Conservation (phyloP, 2,888 invertebrate species). For the Anodontia alba region DNA sequence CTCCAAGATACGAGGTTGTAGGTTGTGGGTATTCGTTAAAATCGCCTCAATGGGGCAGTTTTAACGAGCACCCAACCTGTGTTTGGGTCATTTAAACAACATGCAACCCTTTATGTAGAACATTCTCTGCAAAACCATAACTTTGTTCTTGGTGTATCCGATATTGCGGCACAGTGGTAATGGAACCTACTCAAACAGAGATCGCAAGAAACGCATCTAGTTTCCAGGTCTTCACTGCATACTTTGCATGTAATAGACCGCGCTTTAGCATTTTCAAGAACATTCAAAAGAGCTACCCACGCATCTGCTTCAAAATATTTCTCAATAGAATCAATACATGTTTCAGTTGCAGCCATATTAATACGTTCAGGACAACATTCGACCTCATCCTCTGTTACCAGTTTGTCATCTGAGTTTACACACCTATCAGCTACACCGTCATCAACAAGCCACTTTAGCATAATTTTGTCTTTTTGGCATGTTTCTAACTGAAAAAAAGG, state of each 20-base stretch:
- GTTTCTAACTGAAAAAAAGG: conserved; percentile 7
- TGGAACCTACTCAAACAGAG: conserved; percentile 15
- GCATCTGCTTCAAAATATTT: conserved; percentile 17
- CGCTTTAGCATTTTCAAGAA: conserved; percentile 6
- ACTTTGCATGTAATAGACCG: no score
- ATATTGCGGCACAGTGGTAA: conserved; percentile 19
- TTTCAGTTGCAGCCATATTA: conserved; percentile 15
- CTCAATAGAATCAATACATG: background rate
- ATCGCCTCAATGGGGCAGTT: no score
- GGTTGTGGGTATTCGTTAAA: no score
- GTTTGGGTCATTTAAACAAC: no score
- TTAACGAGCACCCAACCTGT: no score
- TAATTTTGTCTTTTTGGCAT: background rate
- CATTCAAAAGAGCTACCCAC: background rate
- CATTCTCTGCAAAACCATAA: no score
- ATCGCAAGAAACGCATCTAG: conserved; percentile 19
- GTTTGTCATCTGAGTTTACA: background rate
- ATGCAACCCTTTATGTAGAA: no score
- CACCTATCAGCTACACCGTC: background rate
- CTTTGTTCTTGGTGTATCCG: no score
- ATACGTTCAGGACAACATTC: background rate
- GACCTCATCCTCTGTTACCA: conserved; percentile 4
- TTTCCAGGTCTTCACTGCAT: conserved; percentile 7
- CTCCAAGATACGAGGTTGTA: no score
- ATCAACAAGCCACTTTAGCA: conserved; percentile 20